Evolutionary conservation across 2,113 vertebrate species (phyloP), one percentile per base, ranked within the genome.

Genomic region (Anoplopoma fimbria): DNA sequence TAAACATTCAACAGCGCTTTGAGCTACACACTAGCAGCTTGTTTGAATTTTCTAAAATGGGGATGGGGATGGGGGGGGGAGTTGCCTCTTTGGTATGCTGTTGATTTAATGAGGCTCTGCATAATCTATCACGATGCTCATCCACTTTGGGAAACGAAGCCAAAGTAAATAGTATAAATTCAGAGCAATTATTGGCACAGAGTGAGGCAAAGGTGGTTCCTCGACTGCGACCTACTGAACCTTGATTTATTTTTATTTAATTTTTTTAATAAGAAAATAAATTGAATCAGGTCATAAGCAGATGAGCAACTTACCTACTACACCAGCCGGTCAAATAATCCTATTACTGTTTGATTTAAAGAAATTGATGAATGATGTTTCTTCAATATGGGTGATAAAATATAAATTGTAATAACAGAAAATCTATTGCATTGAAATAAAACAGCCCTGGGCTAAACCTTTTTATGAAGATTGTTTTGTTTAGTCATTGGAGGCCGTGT

Each of bases 91-190:
- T 51, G 72, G 69, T 65, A 33, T 84, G 86, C 68, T 82, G 74
- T 65, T 88, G 75, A 86, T 87, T 89, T 90, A 90, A 92, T 79
- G 79, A 89, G 75, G 31, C 40, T 75, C 61, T 36, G 67, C 77
- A 80, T 88, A 87, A 90, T 90, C 77, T 74, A 71, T 87, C 82
- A 70, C 27, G 38, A 83, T 29, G 61, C 77, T 82, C 73, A 69
- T 82, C 82, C 74, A 77, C 74, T 91, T 87, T 69, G 31, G 47
- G 67, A 87, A 77, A 27, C 55, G 17, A 58, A 79, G 67, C 76
- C 78, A 81, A 79, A 83, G 73, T 65, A 87, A 90, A 90, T 47
- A 6, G 14, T 62, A 42, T 88, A 53, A 69, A 77, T 72, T 76
- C 45, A 27, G 33, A 40, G 7, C 10, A 67, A 57, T 77, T 83